phyloP scores from a whole-genome alignment of 2,797 vertebrate species.

The Muscicapa comitata region DNA sequence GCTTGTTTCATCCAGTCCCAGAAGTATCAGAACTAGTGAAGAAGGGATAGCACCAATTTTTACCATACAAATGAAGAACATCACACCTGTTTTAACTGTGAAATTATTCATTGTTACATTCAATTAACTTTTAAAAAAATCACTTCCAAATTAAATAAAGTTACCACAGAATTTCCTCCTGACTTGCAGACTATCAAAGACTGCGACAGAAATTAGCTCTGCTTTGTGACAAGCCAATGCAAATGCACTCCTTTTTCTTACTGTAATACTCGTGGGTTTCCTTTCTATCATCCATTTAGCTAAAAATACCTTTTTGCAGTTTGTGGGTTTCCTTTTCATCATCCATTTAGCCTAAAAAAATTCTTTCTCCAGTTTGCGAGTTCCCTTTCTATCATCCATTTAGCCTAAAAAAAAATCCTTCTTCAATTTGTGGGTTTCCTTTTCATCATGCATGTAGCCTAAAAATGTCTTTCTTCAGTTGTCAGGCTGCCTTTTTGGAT shows the following conservation, averaged over 20 bases:
- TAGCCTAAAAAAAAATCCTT: not conserved
- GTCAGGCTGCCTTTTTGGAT: not conserved
- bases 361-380: not conserved
- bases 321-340: constrained; percentile 9
- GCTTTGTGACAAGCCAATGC: not conserved
- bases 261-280: not conserved
- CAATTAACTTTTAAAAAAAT: not conserved
- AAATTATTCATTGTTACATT: not conserved
- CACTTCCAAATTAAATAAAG: not conserved
- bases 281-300: not conserved
- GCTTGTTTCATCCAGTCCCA: not conserved
- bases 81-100: not conserved
- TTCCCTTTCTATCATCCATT: not conserved
- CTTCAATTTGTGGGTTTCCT: not conserved
- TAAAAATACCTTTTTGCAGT: constrained; percentile 2
- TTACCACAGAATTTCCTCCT: not conserved
- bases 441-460: not conserved
- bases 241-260: not conserved
- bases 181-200: not conserved
- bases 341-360: not conserved
- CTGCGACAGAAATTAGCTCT: not conserved
- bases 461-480: not conserved
- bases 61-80: not conserved
- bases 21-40: not conserved
- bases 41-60: not conserved